These are phyloP conservation scores for Nematostella vectensis DNA, from an alignment of 92 coral and sea anemone species.

Conservation along the genomic window DNA sequence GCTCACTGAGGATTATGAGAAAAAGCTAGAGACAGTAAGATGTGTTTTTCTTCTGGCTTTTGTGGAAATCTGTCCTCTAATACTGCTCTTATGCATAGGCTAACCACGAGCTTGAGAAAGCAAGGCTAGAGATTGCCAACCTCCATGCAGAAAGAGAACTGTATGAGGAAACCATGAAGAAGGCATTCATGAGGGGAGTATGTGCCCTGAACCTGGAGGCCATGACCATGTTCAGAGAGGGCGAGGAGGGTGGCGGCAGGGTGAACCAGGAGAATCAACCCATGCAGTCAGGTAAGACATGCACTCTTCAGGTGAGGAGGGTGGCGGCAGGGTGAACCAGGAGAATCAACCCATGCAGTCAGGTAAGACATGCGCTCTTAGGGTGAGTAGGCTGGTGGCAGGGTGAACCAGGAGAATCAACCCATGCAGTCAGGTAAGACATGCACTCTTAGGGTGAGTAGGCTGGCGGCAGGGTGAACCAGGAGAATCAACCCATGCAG, in stretches of 20 bases:
- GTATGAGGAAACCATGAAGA: constrained; percentile 98
- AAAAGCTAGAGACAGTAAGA: constrained; percentile 73
- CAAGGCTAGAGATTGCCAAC: constrained; percentile 71
- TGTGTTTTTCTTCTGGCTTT: background rate
- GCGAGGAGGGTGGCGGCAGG: constrained; percentile 72
- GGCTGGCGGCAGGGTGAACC: no score
- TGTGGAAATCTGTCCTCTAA: background rate
- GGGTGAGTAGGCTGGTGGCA: no score
- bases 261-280: no score
- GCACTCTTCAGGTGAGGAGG: no score
- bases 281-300: no score
- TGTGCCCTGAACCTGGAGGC: constrained; percentile 96
- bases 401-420: no score
- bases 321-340: no score
- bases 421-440: no score
- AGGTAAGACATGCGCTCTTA: no score
- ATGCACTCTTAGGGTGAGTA: no score
- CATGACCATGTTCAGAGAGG: constrained; percentile 93
- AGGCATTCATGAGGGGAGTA: constrained; percentile 97
- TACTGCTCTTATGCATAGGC: constrained; percentile 28
- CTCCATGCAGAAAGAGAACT: constrained; percentile 87
- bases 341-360: no score
- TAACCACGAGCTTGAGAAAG: constrained; percentile 67
- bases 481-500: no score
- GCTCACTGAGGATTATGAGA: constrained; percentile 89